Base-by-base conservation (phyloP, 2,888 invertebrate species). In the Tenthredo notha region DNA sequence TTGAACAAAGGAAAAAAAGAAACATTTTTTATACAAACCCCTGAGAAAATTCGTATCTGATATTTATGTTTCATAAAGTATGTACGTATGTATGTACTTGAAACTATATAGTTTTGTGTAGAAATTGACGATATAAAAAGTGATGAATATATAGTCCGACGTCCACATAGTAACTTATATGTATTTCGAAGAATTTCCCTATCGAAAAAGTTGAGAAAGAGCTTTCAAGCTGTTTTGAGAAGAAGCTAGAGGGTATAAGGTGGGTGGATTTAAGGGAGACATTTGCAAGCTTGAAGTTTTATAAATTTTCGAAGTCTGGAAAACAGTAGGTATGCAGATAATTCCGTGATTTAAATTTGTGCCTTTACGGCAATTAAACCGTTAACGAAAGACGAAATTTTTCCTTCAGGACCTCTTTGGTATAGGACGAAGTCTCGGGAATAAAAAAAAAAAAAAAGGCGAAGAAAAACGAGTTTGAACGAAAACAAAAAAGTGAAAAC, bases 311-410 rank as follows among this genome's bases (percentile, higher is more conserved):
- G 25, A 67, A 33, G 67, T 67, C 33, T 61, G 2, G 29, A 7
- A 33, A 1, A 12, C 33, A 18, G 67, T 67, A 67, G 67, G 18
- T 33, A 33, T 18, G 25, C 33, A 67, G 18, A 67, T 33, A 15
- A 33, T 67, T 67, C 33, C 33, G 33, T 67, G 67, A 67, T 67
- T 33, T 67, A 33, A 33, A 67, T 67, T 67, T 33, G 67, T 15
- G 33, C 25, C 33, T 67, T 18, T 18, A 67, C 33, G 18, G 18
- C 67, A 18, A 33, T 25, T 33, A 18, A 33, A 67, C 67, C 18
- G 67, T 33, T 67, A 67, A 67, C 29, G 67, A 25, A 67, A 33
- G 33, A 18, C 29, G 29, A 6, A 15, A 33, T 29, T 33, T 67
- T 29, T 0, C 29, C 29, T 15, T 25, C 12, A 65, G 12, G 25